These are phyloP conservation scores for Embidobia sp. DNA, from an alignment of 2,888 invertebrate species.

Conservation along the genomic window DNA sequence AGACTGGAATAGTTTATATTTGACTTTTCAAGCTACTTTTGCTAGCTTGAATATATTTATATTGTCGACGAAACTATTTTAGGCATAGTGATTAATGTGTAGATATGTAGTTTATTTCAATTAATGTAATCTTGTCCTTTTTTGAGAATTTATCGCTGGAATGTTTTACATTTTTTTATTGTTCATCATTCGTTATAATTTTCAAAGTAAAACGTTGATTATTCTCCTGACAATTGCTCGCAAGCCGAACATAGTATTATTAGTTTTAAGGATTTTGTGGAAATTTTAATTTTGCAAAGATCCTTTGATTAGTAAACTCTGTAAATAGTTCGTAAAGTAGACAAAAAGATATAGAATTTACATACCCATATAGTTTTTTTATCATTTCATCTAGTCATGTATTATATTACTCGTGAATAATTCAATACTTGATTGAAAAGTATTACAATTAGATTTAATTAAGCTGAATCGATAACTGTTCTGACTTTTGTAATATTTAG, in stretches of 20 bases:
- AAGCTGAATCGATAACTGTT: background rate
- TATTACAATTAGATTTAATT: constrained; percentile 8
- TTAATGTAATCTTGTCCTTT: constrained; percentile 23
- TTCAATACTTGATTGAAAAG: constrained; percentile 26
- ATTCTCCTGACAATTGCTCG: constrained; percentile 28
- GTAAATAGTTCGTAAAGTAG: constrained; percentile 41
- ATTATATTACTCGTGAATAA: constrained; percentile 14
- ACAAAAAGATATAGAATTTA: constrained; percentile 16
- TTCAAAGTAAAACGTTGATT: background rate
- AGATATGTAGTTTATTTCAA: constrained; percentile 7
- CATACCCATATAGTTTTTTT: constrained; percentile 22
- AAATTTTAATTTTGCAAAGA: constrained; percentile 15
- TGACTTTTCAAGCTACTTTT: constrained; percentile 24
- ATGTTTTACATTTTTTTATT: constrained; percentile 9
- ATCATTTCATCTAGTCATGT: constrained; percentile 51
- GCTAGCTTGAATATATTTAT: constrained; percentile 26
- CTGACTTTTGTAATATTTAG: background rate
- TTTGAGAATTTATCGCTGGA: constrained; percentile 16
- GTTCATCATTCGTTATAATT: background rate
- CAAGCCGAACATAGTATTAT: constrained; percentile 45
- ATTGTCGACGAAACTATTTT: constrained; percentile 9
- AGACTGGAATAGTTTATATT: constrained; percentile 35
- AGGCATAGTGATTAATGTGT: background rate
- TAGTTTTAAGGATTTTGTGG: constrained; percentile 38
- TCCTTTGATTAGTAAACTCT: constrained; percentile 36